Evolutionary conservation across 2,888 invertebrate genomes (phyloP).

Genomic region (Eulithis prunata): DNA sequence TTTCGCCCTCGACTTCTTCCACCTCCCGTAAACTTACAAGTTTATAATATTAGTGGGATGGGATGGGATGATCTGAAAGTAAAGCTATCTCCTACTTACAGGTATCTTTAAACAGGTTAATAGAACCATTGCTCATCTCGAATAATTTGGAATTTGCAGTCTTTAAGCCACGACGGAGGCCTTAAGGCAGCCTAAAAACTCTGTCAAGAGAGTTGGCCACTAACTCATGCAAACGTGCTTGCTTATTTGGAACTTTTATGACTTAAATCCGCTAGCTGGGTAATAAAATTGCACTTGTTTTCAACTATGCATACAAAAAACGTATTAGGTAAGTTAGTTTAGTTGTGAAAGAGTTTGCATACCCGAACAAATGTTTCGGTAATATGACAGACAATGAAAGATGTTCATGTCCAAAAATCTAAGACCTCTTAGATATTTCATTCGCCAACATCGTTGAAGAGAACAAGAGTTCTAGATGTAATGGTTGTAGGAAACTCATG

Average conservation of each 20-base stretch:
- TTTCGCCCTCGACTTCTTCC: no score
- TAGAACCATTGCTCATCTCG: background rate
- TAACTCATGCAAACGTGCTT: no score
- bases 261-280: background rate
- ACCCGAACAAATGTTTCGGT: constrained; percentile 43
- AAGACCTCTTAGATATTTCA: constrained; percentile 28
- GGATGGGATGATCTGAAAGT: no score
- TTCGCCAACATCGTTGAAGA: constrained; percentile 1
- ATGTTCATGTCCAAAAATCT: constrained; percentile 29
- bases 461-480: constrained; percentile 7
- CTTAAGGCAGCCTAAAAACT: no score
- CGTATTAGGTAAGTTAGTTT: constrained; percentile 43
- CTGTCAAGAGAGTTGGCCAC: no score
- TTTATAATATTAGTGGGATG: no score
- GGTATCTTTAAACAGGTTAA: background rate
- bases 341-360: constrained; percentile 47
- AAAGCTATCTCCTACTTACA: no score
- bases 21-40: no score
- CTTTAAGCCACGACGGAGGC: no score
- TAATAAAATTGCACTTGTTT: constrained; percentile 20
- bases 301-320: constrained; percentile 43
- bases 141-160: background rate
- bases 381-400: constrained; percentile 43
- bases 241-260: constrained; percentile 24
- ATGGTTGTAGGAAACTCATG: constrained; percentile 10